Evolutionary conservation across 2,888 invertebrate genomes (phyloP), one percentile per base, ranked within the genome.

Genomic region (Torymus aiolomorphi): DNA sequence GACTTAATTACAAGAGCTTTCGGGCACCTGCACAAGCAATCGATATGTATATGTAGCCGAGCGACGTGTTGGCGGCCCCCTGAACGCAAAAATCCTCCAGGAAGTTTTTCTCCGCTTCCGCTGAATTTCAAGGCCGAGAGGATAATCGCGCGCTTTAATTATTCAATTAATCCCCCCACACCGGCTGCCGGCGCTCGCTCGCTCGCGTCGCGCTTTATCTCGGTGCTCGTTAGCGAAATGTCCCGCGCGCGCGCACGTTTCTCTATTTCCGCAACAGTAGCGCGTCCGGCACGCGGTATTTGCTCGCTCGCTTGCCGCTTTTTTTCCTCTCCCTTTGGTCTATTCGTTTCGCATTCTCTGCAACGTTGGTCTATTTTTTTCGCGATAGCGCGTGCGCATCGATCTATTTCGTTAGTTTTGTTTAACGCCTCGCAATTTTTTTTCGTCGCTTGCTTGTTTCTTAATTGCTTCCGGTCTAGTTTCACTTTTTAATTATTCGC

Each of bases 61-160:
- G 42, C 42, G 5, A 42, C 8, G 8, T 8, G n/a, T n/a, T n/a
- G n/a, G n/a, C 42, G 8, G 0, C 42, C 42, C 42, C 8, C 42
- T 42, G 8, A 42, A 42, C 42, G 8, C 42, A 42, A 42, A 42
- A 42, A 42, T 42, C 42, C 42, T 42, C 20, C 20, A 20, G 20
- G 20, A 20, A 20, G 20, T 20, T 42, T 42, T 1, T 10, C 42
- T 2, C 5, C n/a, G 20, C 61, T 61, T 16, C 14, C 8, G 31
- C n/a, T 8, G n/a, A 77, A 20, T 72, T 75, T 77, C 77, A 77
- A 77, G 72, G 65, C 12, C 62, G 65, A 76, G 66, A 75, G 82
- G 74, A 81, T 87, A 87, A 88, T 88, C 87, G 85, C 85, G 83
- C 84, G 84, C 81, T 86, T 87, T 87, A 88, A 89, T 89, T 88